Base-by-base conservation (phyloP, 23 tunicate genomes). In the Phallusia fumigata region DNA sequence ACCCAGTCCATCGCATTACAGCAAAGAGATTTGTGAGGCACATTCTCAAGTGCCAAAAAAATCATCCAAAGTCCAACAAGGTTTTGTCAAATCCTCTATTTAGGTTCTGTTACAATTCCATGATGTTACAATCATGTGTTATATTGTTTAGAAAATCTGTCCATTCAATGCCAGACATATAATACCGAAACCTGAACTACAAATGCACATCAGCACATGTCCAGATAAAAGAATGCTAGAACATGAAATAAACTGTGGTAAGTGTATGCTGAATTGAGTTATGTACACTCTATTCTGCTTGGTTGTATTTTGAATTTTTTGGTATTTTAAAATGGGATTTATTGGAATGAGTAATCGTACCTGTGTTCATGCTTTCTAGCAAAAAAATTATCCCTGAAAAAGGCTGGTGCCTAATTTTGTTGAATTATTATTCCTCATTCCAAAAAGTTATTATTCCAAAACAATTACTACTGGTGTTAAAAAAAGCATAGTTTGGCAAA, bases 11-110 rank as follows among this genome's bases (percentile, higher is more conserved):
- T 53, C 73, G 93, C 0, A 78, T 94, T 0, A 73, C 88, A 28
- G 98, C 90, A 26, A 89, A 85, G 33, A 78, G 98, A 73, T 94
- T 85, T 82, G 86, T 86, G 0, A 49, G 87, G 31, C 98, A 94
- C 53, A 36, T 89, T 33, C 49, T 81, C 2, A 94, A 94, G 76
- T 94, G 98, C 69, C 51, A 79, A 73, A 89, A 89, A 78, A 94
- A 94, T 35, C 86, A 85, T 64, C 97, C 92, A 1, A 40, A 64
- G 28, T 33, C 80, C 18, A 76, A 88, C 31, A 75, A 53, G 88
- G 92, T 88, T 28, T 33, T 44, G 16, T n/a, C n/a, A n/a, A n/a
- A n/a, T 73, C 16, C 26, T n/a, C n/a, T n/a, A 40, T 40, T 40
- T 40, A 40, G 8, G 13, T 58, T 58, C 26, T 6, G 26, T 51